phyloP scores from a whole-genome alignment of 2,888 invertebrate genomes.

The Temnothorax ravouxi region DNA sequence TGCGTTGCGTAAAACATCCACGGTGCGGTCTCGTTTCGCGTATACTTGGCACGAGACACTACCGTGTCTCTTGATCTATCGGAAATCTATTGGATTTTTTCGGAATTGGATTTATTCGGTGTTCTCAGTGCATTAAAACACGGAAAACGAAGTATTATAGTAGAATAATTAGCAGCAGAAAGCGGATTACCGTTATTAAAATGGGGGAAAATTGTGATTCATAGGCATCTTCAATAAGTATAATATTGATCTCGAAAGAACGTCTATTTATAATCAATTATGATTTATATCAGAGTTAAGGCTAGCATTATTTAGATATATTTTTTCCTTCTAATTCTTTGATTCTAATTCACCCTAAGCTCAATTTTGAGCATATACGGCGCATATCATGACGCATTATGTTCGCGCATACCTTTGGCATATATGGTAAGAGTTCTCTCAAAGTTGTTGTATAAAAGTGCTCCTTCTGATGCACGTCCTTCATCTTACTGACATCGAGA shows the following conservation, averaged over 20 bases:
- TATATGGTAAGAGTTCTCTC: slow-evolving; percentile 94
- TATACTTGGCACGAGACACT: no score
- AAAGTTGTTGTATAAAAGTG: slow-evolving; percentile 96
- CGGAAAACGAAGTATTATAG: slow-evolving; percentile 1
- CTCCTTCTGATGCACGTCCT: slow-evolving; percentile 95
- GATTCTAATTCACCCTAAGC: not conserved
- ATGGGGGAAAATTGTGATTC: not conserved
- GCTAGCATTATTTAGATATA: not conserved
- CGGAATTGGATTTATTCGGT: no score
- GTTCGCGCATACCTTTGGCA: slow-evolving; percentile 90
- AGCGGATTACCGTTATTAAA: not conserved
- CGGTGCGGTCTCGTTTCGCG: no score
- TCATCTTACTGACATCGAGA: slow-evolving; percentile 96
- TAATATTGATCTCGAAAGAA: not conserved
- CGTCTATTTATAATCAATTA: not conserved
- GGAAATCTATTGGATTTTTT: slow-evolving; percentile 4
- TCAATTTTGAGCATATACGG: not conserved
- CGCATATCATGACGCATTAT: not conserved
- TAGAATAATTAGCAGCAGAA: not conserved
- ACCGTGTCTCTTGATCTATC: not conserved
- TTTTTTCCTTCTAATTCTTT: not conserved
- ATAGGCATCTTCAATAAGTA: not conserved
- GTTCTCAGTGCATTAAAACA: slow-evolving; percentile 2
- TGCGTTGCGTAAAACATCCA: no score
- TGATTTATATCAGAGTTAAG: not conserved